Base-by-base conservation (phyloP, 2,888 invertebrate genomes). In the Synergus itoensis region DNA sequence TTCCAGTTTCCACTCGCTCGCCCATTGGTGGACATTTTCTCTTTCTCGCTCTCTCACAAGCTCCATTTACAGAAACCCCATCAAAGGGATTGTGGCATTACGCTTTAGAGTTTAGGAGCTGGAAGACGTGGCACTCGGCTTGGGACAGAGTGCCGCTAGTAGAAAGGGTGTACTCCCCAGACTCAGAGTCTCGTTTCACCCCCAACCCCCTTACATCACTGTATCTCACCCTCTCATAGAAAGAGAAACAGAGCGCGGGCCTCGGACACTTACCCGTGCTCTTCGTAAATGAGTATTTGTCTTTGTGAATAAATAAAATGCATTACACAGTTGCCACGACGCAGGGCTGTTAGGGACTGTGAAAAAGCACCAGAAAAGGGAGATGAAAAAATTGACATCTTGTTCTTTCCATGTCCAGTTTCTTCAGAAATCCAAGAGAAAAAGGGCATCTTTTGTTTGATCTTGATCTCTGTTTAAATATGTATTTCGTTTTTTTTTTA, bases 61-160 rank as follows among this genome's bases (percentile, higher is more conserved):
- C 87, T 91, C 91, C 92, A 92, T 92, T 92, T 91, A 89, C 91
- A 91, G 92, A 91, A 92, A 91, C 92, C 90, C 90, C 92, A 89
- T 91, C 92, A 91, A 92, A 92, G 92, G 90, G 91, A 91, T 88
- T 88, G 89, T 86, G 89, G 88, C 88, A 89, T 90, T 90, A 89
- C 88, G 89, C 89, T 89, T 88, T 88, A 84, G 89, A 88, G 87
- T 88, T 88, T 83, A 84, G 87, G 81, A 86, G 86, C 79, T 83
- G 85, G 83, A 83, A 85, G 86, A 84, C 81, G 79, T 63, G 63
- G 78, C 53, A 73, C 73, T 73, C 73, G 73, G 73, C 69, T 69
- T 69, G 69, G 60, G 73, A 73, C 75, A 64, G 77, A 77, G 57
- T 48, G 79, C 60, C 28, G 73, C 45, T 36, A 60, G 75, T 43